Evolutionary conservation across 2,113 vertebrate genomes (phyloP).

Genomic region (Cryptomyrus ogoouensis): DNA sequence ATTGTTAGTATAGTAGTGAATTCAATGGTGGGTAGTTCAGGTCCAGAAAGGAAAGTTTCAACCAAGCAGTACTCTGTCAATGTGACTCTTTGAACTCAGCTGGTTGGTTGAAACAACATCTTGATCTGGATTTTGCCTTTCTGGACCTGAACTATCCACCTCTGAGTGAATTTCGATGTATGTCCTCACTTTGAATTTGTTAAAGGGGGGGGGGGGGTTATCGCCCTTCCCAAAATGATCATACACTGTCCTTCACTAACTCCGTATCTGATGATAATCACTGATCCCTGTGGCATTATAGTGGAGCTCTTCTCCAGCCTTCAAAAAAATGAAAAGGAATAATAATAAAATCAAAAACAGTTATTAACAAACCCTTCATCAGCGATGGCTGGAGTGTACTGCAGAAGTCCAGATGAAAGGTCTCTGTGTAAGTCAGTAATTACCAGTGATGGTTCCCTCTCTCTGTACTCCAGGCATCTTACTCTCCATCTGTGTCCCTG

Average conservation of each 20-base stretch:
- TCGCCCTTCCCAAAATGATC: neutral
- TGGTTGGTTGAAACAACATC: neutral
- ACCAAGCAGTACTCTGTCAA: neutral
- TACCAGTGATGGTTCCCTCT: constrained; percentile 50
- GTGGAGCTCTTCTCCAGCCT: neutral
- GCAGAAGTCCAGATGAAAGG: constrained; percentile 36
- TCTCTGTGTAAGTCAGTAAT: constrained; percentile 47
- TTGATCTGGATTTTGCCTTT: neutral
- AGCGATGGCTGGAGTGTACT: constrained; percentile 21
- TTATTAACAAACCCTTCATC: neutral
- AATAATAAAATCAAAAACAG: neutral
- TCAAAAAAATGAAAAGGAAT: neutral
- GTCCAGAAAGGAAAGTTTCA: neutral
- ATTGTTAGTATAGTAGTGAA: neutral
- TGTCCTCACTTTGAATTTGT: neutral
- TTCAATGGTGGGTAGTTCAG: neutral
- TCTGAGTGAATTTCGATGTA: neutral
- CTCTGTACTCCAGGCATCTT: constrained; percentile 50
- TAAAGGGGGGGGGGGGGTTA: neutral
- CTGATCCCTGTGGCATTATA: neutral
- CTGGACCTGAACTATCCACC: neutral
- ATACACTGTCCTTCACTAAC: neutral
- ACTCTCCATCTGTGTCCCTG: constrained; percentile 64
- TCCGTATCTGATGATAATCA: neutral
- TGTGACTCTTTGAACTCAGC: neutral